These are phyloP conservation scores for Parthenolecanium corni DNA, from an alignment of 2,888 invertebrate genomes.

Conservation along the genomic window DNA sequence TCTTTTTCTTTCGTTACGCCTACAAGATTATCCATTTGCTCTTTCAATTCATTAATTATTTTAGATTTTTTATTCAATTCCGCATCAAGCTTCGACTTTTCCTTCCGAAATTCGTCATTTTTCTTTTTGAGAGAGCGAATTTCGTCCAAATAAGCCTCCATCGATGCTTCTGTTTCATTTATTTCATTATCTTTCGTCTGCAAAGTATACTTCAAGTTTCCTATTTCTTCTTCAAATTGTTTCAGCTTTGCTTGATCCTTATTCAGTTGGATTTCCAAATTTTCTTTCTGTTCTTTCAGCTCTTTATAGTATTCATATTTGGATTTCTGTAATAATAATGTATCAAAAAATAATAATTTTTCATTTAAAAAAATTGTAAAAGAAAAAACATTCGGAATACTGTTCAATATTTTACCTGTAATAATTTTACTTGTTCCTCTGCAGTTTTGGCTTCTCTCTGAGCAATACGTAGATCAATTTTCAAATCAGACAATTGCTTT, in stretches of 20 bases:
- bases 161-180: background rate
- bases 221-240: slow-evolving; percentile 35
- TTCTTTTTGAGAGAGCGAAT: background rate
- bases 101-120: background rate
- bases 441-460: slow-evolving; percentile 49
- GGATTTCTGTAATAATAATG: background rate
- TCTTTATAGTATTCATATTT: slow-evolving; percentile 14
- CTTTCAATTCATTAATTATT: slow-evolving; percentile 7
- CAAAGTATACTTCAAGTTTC: background rate
- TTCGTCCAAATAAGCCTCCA: background rate
- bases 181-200: background rate
- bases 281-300: slow-evolving; percentile 6
- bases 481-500: slow-evolving; percentile 21
- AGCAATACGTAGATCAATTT: slow-evolving; percentile 21
- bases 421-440: slow-evolving; percentile 38
- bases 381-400: background rate
- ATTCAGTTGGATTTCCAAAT: slow-evolving; percentile 31
- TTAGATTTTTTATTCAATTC: background rate
- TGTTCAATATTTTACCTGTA: slow-evolving; percentile 1
- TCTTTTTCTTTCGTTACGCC: slow-evolving; percentile 32
- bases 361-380: background rate
- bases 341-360: background rate
- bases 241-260: slow-evolving; percentile 38
- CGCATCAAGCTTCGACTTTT: background rate
- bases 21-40: slow-evolving; percentile 14